Percentiles rank a stretch among this genome's conserved stretches.
phyloP scores from a whole-genome alignment of 2,888 invertebrate species.

The Caenorhabditis auriculariae region DNA sequence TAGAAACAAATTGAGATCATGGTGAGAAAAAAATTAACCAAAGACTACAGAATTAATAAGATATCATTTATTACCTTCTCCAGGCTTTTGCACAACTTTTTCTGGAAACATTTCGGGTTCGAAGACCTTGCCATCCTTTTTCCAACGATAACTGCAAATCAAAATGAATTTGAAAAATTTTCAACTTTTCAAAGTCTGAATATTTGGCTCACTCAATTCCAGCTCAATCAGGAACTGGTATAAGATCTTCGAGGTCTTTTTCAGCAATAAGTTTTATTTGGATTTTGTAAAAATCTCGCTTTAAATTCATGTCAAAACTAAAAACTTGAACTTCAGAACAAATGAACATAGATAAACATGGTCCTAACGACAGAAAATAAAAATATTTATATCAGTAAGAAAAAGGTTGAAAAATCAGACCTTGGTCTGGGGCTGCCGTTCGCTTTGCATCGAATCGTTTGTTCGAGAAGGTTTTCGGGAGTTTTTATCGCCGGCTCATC shows the following conservation, averaged over 20 bases:
- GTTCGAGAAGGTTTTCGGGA: conserved; percentile 51
- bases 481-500: conserved; percentile 16
- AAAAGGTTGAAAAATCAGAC: conserved; percentile 70
- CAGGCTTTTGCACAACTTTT: conserved; percentile 87
- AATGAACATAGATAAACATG: not conserved
- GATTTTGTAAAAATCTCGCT: too few relatives aligned
- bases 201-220: not conserved
- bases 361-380: not conserved
- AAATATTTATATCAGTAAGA: conserved; percentile 4
- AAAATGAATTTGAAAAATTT: conserved; percentile 58
- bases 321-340: too few relatives aligned
- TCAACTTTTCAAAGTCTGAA: not conserved
- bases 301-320: too few relatives aligned
- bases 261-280: too few relatives aligned
- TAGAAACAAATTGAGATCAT: too few relatives aligned
- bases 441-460: conserved; percentile 90
- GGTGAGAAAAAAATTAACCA: too few relatives aligned
- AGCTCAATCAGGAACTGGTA: too few relatives aligned
- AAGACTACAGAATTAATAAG: too few relatives aligned
- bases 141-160: conserved; percentile 81
- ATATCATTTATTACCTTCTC: conserved; percentile 92
- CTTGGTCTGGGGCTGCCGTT: conserved; percentile 89
- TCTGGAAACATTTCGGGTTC: conserved; percentile 73
- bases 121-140: conserved; percentile 92
- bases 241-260: too few relatives aligned